Conservation (phyloP, 2,797 vertebrate genomes). For the Falco cherrug region DNA sequence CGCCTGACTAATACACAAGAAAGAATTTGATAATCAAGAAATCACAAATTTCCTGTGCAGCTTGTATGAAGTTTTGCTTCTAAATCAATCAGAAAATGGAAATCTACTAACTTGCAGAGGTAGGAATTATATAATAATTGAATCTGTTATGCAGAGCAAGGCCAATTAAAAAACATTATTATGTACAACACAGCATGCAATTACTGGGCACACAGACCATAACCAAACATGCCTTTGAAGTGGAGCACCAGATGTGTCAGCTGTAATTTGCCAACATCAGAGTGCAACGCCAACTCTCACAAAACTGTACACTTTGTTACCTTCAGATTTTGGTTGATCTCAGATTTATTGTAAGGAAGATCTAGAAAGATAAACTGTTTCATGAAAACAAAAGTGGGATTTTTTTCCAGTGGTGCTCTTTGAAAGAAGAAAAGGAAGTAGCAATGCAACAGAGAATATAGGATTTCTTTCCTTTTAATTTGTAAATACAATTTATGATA, state of each 20-base stretch:
- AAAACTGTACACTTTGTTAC: background rate
- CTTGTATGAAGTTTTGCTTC: background rate
- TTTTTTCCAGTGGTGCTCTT: background rate
- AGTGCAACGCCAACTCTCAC: background rate
- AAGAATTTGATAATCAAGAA: background rate
- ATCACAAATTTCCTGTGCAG: background rate
- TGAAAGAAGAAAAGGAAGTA: background rate
- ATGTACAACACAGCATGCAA: slow-evolving; percentile 9
- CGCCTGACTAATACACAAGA: background rate
- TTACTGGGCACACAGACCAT: background rate
- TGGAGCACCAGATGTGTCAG: slow-evolving; percentile 11
- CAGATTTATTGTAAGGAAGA: background rate
- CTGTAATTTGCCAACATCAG: background rate
- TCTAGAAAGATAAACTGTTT: background rate
- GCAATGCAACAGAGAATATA: background rate
- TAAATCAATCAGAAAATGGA: slow-evolving; percentile 1
- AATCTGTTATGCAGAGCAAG: background rate
- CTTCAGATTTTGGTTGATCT: background rate
- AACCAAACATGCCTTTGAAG: slow-evolving; percentile 1
- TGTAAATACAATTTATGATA: background rate
- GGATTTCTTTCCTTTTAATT: background rate
- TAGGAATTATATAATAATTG: background rate
- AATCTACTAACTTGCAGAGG: background rate
- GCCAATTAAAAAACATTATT: slow-evolving; percentile 8
- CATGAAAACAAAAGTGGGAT: background rate